Percentiles rank a stretch among this genome's conserved stretches.
Conservation (phyloP, 2,797 vertebrate genomes). For the Synaphobranchus kaupii region DNA sequence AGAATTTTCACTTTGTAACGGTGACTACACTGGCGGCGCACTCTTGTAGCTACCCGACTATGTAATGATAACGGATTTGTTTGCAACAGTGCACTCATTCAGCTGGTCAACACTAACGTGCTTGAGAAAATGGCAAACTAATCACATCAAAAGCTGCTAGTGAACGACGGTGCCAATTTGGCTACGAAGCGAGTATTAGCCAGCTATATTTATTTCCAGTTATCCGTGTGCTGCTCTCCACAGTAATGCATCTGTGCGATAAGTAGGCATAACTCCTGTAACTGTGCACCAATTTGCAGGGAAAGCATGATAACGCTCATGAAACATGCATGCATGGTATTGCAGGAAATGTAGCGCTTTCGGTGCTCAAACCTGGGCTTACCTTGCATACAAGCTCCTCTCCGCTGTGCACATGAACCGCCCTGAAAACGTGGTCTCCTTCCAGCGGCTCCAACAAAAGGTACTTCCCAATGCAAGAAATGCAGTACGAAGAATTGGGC, state of each 20-base stretch:
- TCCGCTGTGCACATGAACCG: slow-evolving; percentile 95
- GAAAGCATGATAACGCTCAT: background rate
- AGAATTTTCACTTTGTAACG: background rate
- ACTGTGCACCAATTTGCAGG: background rate
- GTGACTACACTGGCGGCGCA: background rate
- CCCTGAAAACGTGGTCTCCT: slow-evolving; percentile 97
- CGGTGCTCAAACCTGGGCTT: slow-evolving; percentile 35
- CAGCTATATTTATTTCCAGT: background rate
- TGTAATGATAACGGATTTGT: background rate
- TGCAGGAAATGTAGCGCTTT: slow-evolving; percentile 19
- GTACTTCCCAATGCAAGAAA: slow-evolving; percentile 98
- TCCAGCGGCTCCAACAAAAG: slow-evolving; percentile 97
- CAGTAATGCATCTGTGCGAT: background rate
- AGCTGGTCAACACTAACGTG: background rate
- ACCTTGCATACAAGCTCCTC: slow-evolving; percentile 99
- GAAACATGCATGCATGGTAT: background rate
- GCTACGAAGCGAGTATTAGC: background rate
- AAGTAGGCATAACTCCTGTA: background rate
- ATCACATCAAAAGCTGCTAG: background rate
- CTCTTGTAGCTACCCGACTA: background rate
- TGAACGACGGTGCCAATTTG: background rate
- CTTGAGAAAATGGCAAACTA: background rate
- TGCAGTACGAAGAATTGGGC: slow-evolving; percentile 96
- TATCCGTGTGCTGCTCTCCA: background rate
- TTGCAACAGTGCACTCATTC: background rate